Base-by-base conservation (phyloP, 2,113 vertebrate genomes). In the Channa argus region DNA sequence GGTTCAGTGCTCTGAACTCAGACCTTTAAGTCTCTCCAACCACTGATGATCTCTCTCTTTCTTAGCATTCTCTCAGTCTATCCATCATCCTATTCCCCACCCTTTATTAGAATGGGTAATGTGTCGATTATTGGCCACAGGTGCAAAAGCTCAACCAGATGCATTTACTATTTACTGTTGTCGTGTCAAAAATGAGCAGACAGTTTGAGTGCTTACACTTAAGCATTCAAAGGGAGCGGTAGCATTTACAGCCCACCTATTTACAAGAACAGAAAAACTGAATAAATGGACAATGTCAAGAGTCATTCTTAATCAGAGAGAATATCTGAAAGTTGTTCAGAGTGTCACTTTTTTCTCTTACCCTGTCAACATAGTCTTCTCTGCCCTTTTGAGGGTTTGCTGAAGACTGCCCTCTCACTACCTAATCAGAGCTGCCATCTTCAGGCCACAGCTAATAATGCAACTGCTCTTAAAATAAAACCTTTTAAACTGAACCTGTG, bases 341-440 rank as follows among this genome's bases (percentile, higher is more conserved):
- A 36, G 36, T 70, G 8, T 88, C 81, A 77, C 47, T 83, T 77
- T 76, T 79, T 88, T 50, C 34, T 44, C 34, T 78, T 78, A 75
- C 52, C 55, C 45, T 46, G 67, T 63, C 75, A 54, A 63, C 71
- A 51, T 72, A 61, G 67, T 79, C 75, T 24, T 46, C 52, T 38
- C 62, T 44, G 67, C 64, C 60, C 34, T 60, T 46, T 53, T 33
- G 65, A 79, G 67, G 9, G 53, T 15, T n/a, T 5, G 47, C 56
- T 2, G 15, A 10, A 64, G 39, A 9, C 65, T 6, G 38, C 39
- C 52, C n/a, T 47, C 14, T 7, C 7, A 12, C 51, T 67, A 0
- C 11, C 24, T 41, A 74, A 14, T 65, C 41, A 3, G 34, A 77
- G 89, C 85, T 88, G 73, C 88, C 88, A 89, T 74, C 92, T 80